A percentile compares a stretch with the other conserved stretches of the same genome.
These are phyloP conservation scores for Ommatoiulus sabulosus DNA, from an alignment of 2,888 invertebrate genomes.

Conservation along the genomic window DNA sequence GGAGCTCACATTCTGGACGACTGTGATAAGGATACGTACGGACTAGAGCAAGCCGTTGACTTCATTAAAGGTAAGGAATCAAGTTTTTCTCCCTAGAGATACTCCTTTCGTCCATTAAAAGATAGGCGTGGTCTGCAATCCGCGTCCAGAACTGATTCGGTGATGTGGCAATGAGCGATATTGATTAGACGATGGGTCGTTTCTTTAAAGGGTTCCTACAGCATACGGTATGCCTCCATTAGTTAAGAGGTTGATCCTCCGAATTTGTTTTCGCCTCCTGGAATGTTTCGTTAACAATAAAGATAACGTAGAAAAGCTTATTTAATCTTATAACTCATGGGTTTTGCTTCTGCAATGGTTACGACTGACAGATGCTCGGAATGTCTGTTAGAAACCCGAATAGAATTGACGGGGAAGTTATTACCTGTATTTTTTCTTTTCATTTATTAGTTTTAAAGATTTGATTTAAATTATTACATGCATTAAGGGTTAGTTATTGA, in stretches of 20 bases:
- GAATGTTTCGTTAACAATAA: no score
- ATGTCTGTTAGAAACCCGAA: no score
- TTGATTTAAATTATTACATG: no score
- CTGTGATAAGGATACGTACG: constrained; percentile 96
- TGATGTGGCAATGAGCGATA: background rate
- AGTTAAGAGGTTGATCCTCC: background rate
- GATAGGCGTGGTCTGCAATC: background rate
- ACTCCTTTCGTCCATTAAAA: background rate
- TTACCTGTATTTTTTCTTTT: no score
- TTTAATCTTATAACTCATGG: no score
- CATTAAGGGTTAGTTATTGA: no score
- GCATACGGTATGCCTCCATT: background rate
- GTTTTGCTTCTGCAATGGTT: no score
- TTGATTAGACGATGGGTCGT: background rate
- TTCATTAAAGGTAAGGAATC: constrained; percentile 88
- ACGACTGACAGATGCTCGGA: no score
- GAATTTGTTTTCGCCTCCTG: no score
- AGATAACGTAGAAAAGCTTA: no score
- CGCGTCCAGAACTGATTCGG: background rate
- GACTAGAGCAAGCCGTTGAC: constrained; percentile 94
- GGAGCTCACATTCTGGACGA: constrained; percentile 93
- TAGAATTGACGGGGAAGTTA: no score
- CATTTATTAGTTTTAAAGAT: no score
- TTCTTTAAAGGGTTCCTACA: background rate
- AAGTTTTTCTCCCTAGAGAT: background rate